Conservation (phyloP, 92 coral and sea anemone species). For the Heliopora coerulea region DNA sequence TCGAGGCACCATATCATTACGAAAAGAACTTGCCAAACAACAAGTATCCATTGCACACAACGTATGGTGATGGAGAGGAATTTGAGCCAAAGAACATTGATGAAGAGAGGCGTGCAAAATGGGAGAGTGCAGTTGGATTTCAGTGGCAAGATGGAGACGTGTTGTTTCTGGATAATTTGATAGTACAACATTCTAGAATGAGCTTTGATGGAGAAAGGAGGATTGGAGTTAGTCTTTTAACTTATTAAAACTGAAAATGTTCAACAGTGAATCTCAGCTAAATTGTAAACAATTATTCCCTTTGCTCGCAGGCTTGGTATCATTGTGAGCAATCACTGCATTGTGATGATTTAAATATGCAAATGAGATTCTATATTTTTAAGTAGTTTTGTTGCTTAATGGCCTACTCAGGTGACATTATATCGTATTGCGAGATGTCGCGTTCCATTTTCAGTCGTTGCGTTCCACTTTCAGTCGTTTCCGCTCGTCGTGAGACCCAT, state of each 20-base stretch:
- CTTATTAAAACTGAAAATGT: not conserved
- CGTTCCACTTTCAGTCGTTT: too few relatives aligned
- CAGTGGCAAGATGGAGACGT: slow-evolving; percentile 35
- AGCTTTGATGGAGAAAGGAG: slow-evolving; percentile 64
- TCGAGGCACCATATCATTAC: slow-evolving; percentile 21
- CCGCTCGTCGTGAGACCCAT: too few relatives aligned
- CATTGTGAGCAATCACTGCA: too few relatives aligned
- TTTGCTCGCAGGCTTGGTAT: too few relatives aligned
- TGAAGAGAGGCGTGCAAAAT: not conserved
- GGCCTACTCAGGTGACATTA: too few relatives aligned
- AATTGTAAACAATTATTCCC: too few relatives aligned
- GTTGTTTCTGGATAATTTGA: slow-evolving; percentile 16
- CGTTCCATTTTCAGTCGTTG: too few relatives aligned
- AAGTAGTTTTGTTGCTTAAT: too few relatives aligned
- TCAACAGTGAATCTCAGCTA: too few relatives aligned
- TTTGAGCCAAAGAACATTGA: slow-evolving; percentile 10
- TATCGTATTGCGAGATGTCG: too few relatives aligned
- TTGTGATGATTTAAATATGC: too few relatives aligned
- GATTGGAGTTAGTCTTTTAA: slow-evolving; percentile 53
- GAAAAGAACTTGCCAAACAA: slow-evolving; percentile 5
- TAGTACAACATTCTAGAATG: slow-evolving; percentile 31
- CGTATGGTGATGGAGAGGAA: slow-evolving; percentile 11
- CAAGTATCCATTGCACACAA: not conserved
- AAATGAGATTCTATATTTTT: too few relatives aligned
- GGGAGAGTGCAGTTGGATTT: slow-evolving; percentile 31